These are phyloP conservation scores for Morelia viridis DNA, from an alignment of 2,797 vertebrate genomes.

Conservation along the genomic window DNA sequence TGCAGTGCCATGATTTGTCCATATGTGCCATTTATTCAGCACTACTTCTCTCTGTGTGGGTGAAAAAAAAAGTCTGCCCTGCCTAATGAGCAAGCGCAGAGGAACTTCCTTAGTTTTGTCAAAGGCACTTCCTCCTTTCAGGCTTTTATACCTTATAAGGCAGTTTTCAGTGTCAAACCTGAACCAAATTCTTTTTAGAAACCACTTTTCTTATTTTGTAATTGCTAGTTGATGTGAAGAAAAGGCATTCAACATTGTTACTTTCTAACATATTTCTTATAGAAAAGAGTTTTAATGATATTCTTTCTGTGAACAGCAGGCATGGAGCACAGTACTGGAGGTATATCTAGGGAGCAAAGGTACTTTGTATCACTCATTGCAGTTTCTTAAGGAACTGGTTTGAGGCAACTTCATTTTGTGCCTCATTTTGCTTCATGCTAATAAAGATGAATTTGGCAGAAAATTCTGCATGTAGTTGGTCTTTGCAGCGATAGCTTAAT, in stretches of 20 bases:
- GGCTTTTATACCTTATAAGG: slow-evolving; percentile 93
- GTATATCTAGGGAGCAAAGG: slow-evolving; percentile 7
- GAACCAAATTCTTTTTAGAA: slow-evolving; percentile 65
- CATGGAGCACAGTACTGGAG: neutral
- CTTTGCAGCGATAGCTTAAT: neutral
- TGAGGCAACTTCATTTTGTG: neutral
- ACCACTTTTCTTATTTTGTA: slow-evolving; percentile 50
- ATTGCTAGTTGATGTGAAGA: slow-evolving; percentile 25
- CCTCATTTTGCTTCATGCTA: fast-evolving
- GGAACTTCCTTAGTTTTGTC: slow-evolving; percentile 85
- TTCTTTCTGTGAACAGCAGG: neutral
- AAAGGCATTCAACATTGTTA: neutral
- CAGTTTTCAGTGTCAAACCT: slow-evolving; percentile 79
- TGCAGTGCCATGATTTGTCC: slow-evolving; percentile 7
- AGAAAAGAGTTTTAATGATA: neutral
- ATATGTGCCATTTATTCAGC: slow-evolving; percentile 64
- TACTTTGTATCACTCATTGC: neutral
- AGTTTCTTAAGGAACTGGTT: neutral
- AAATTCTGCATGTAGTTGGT: neutral
- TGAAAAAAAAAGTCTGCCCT: slow-evolving; percentile 61
- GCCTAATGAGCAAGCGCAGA: slow-evolving; percentile 81
- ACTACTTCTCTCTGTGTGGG: slow-evolving; percentile 60
- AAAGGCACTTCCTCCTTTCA: slow-evolving; percentile 91
- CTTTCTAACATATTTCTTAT: neutral
- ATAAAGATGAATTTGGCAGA: neutral